These are phyloP conservation scores for Rhizomys pruinosus DNA, from an alignment of 2,113 vertebrate genomes.

Conservation along the genomic window DNA sequence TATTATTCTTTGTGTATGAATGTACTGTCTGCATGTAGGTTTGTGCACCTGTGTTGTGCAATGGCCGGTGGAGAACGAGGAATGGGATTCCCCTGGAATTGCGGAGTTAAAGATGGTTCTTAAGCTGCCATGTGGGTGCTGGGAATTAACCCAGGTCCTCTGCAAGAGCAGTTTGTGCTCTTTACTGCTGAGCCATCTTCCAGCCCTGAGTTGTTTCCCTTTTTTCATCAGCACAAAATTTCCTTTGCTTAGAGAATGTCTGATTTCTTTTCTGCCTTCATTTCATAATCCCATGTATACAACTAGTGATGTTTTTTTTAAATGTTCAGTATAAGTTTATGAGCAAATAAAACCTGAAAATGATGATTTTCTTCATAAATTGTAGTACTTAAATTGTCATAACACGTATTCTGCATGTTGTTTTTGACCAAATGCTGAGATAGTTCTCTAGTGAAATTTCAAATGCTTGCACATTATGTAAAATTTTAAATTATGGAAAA, in stretches of 20 bases:
- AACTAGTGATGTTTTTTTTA: slow-evolving; percentile 55
- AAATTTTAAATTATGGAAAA: slow-evolving; percentile 62
- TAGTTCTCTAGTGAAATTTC: slow-evolving; percentile 62
- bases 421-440: slow-evolving; percentile 74
- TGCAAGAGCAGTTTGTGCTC: neutral
- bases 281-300: slow-evolving; percentile 54
- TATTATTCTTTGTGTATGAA: no score
- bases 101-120: no score
- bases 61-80: no score
- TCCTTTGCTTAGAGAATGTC: slow-evolving; percentile 30
- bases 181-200: neutral
- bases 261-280: slow-evolving; percentile 49
- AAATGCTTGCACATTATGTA: slow-evolving; percentile 68
- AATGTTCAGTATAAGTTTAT: slow-evolving; percentile 77
- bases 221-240: neutral
- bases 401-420: slow-evolving; percentile 50
- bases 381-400: slow-evolving; percentile 73
- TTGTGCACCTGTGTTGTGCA: no score
- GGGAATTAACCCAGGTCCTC: neutral
- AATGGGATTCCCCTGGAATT: neutral
- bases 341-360: slow-evolving; percentile 75
- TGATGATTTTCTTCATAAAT: slow-evolving; percentile 75
- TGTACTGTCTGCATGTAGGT: no score
- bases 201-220: no score
- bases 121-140: no score